A percentile compares a stretch with the other conserved stretches of the same genome.
Conservation (phyloP, 2,888 invertebrate species). For the Homarus gammarus region DNA sequence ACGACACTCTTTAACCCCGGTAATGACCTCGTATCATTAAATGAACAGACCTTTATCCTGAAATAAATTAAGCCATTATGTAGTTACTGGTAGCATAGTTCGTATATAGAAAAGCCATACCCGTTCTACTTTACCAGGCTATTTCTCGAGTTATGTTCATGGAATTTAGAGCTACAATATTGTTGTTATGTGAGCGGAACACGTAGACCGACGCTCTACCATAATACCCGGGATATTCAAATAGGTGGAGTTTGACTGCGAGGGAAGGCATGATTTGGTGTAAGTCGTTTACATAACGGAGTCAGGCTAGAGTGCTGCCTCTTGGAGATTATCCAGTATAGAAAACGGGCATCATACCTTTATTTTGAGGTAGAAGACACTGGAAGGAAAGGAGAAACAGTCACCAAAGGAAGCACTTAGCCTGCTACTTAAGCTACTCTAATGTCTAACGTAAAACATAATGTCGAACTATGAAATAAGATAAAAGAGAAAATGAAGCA, state of each 20-base stretch:
- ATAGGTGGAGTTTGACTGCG: neutral
- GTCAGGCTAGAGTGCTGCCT: neutral
- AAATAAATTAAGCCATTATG: neutral
- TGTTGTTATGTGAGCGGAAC: too few species aligned
- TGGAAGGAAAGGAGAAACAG: neutral
- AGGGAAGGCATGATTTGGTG: conserved; percentile 4
- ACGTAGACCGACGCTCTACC: too few species aligned
- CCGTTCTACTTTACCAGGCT: too few species aligned
- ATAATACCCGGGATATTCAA: neutral
- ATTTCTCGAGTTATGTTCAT: too few species aligned
- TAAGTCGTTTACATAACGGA: conserved; percentile 15
- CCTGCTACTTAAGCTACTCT: too few species aligned
- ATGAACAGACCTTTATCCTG: neutral
- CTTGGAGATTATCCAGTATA: neutral
- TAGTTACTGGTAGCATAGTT: neutral
- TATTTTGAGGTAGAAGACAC: neutral
- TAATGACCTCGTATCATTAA: neutral
- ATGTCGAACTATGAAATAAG: too few species aligned
- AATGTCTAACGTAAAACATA: too few species aligned
- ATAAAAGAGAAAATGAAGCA: too few species aligned
- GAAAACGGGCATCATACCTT: conserved; percentile 1
- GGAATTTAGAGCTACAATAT: too few species aligned
- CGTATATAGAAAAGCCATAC: too few species aligned
- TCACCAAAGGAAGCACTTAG: too few species aligned
- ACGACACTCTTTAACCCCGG: neutral